Conservation (phyloP, 2,797 vertebrate genomes). For the Melanotaenia boesemani region DNA sequence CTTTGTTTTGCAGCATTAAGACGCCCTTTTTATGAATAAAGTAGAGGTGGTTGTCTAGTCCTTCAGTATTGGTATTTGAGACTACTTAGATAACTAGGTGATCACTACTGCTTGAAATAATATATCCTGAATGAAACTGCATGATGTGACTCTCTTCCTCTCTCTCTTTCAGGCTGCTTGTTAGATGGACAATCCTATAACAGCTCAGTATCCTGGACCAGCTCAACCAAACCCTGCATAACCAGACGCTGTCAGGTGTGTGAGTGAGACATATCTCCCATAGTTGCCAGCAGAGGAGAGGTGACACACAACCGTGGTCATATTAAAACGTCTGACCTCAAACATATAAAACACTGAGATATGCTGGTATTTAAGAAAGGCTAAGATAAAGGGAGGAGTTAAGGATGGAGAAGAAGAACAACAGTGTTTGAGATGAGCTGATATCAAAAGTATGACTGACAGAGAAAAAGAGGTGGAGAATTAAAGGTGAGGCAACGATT, state of each 20-base stretch:
- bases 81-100: background rate
- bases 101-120: background rate
- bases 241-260: conserved; percentile 92
- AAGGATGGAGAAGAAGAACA: background rate
- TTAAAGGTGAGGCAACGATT: background rate
- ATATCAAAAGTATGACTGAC: background rate
- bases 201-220: conserved; percentile 93
- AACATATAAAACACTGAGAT: conserved; percentile 12
- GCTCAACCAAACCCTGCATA: conserved; percentile 86
- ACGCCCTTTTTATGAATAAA: background rate
- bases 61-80: too few relatives aligned
- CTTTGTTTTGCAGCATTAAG: background rate
- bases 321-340: conserved; percentile 25
- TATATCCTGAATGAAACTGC: background rate
- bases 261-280: conserved; percentile 11
- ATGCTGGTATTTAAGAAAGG: background rate
- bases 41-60: too few relatives aligned
- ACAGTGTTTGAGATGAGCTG: background rate
- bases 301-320: background rate
- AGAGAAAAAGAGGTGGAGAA: background rate
- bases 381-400: background rate
- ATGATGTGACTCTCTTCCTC: background rate
- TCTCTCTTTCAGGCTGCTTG: conserved; percentile 84
- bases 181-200: conserved; percentile 90
- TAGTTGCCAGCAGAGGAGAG: background rate